Percentiles rank a stretch among this genome's conserved stretches.
phyloP scores from a whole-genome alignment of 2,888 invertebrate species.

The Plagodis pulveraria region DNA sequence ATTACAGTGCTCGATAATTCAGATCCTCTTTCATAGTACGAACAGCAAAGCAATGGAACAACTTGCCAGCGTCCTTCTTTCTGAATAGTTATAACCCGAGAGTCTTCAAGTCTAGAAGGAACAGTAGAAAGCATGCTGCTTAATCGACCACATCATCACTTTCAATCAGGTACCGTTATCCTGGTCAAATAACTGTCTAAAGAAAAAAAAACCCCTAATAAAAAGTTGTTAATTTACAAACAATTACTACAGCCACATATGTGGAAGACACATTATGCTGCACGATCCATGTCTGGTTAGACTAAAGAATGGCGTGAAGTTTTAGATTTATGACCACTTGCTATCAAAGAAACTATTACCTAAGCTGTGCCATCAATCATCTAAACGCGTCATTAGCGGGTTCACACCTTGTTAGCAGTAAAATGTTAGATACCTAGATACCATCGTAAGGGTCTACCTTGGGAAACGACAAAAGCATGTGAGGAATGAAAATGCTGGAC shows the following conservation, averaged over 20 bases:
- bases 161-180: too few species aligned
- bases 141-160: too few species aligned
- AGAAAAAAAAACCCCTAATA: too few species aligned
- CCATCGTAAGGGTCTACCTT: slow-evolving; percentile 6
- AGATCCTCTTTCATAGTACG: too few species aligned
- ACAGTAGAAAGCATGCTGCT: too few species aligned
- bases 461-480: slow-evolving; percentile 13
- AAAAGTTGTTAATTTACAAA: too few species aligned
- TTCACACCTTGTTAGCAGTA: slow-evolving; percentile 20
- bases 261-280: background rate
- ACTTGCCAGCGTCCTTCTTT: too few species aligned
- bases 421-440: slow-evolving; percentile 3
- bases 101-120: too few species aligned
- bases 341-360: slow-evolving; percentile 1
- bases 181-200: too few species aligned
- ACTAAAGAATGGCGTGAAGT: slow-evolving; percentile 20
- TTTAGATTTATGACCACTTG: slow-evolving; percentile 17
- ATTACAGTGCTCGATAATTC: too few species aligned
- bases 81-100: too few species aligned
- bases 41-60: too few species aligned
- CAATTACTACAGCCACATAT: background rate
- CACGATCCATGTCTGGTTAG: slow-evolving; percentile 20
- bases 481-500: slow-evolving; percentile 13
- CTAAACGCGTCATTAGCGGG: slow-evolving; percentile 9
- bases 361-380: slow-evolving; percentile 9